Percentiles rank a stretch among this genome's conserved stretches.
These are phyloP conservation scores for Epinephelus malabaricus DNA, from an alignment of 2,797 vertebrate species.

Conservation along the genomic window DNA sequence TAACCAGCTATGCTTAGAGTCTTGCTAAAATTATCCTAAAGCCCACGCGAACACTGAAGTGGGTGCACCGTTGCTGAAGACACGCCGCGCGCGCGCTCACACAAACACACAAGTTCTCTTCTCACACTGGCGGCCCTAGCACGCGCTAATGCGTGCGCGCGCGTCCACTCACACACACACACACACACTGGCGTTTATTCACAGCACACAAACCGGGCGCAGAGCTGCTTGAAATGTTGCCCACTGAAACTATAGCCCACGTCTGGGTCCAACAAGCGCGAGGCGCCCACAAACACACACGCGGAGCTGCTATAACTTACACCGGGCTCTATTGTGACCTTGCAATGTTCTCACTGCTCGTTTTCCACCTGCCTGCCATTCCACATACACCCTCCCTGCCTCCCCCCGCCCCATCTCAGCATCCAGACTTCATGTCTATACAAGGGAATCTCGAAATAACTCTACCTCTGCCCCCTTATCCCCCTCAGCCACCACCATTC, in stretches of 20 bases:
- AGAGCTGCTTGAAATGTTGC: conserved; percentile 34
- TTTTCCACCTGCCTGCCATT: background rate
- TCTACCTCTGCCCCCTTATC: conserved; percentile 13
- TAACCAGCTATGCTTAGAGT: too few relatives aligned
- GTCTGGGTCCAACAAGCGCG: conserved; percentile 10
- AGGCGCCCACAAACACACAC: background rate
- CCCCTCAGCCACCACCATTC: conserved; percentile 19
- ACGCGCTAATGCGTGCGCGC: background rate
- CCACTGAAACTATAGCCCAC: background rate
- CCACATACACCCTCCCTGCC: background rate
- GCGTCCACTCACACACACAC: background rate
- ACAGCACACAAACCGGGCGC: conserved; percentile 2
- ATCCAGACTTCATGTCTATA: conserved; percentile 27
- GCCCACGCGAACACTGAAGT: background rate
- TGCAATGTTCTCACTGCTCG: conserved; percentile 46
- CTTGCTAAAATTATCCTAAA: background rate
- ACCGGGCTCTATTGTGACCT: conserved; percentile 64
- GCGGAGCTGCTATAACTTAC: conserved; percentile 32
- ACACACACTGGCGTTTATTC: background rate
- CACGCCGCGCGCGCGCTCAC: background rate
- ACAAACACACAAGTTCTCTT: conserved; percentile 22
- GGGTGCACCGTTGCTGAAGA: background rate
- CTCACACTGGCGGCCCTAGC: background rate
- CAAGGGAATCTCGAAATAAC: conserved; percentile 43
- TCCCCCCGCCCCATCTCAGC: conserved; percentile 26